Conservation (phyloP, 2,113 vertebrate genomes). For the Columba livia region DNA sequence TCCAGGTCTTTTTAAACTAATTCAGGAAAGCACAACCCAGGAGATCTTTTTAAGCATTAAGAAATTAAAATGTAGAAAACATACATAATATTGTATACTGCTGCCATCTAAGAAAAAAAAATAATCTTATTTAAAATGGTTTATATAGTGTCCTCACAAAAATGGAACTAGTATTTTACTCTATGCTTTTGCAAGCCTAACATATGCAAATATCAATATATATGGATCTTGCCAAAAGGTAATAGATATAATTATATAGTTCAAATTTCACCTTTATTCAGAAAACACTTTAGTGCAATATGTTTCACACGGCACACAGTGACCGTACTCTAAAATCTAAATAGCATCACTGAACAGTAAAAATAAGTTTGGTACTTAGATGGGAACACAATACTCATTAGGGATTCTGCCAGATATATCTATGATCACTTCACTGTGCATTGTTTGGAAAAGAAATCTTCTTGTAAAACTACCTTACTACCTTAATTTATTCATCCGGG, state of each 20-base stretch:
- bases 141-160: background rate
- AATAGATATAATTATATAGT: background rate
- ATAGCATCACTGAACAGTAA: background rate
- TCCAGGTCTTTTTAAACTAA: background rate
- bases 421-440: background rate
- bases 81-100: background rate
- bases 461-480: background rate
- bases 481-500: background rate
- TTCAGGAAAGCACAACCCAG: background rate
- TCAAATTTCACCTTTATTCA: background rate
- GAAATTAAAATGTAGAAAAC: background rate
- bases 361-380: background rate
- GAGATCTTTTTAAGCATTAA: background rate
- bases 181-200: background rate
- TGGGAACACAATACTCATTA: background rate
- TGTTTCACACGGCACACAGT: background rate
- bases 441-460: conserved; percentile 2
- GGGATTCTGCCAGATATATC: conserved; percentile 5
- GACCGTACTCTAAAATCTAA: background rate
- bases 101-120: background rate
- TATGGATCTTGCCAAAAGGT: background rate
- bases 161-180: background rate
- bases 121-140: background rate
- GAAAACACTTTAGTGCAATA: background rate
- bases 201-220: background rate